phyloP scores from a whole-genome alignment of 2,113 vertebrate genomes.

The Emydocephalus ijimae region DNA sequence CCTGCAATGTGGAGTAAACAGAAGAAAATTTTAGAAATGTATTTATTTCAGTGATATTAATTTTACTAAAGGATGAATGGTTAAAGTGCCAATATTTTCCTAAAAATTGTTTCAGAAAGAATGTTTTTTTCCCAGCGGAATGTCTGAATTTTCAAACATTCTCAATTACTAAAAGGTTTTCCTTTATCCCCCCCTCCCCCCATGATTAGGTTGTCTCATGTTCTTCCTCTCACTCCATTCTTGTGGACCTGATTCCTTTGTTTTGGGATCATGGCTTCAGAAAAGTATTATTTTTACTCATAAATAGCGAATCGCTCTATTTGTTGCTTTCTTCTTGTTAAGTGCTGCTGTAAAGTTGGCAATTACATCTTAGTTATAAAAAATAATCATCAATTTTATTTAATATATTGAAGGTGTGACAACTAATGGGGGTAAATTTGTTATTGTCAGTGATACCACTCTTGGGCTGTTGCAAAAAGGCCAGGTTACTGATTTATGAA shows the following conservation, averaged over 20 bases:
- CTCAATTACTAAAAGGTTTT: background rate
- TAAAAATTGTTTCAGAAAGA: background rate
- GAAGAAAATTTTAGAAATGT: background rate
- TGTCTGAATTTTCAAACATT: background rate
- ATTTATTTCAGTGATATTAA: background rate
- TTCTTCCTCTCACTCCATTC: background rate
- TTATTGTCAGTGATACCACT: conserved; percentile 25
- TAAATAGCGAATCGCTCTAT: background rate
- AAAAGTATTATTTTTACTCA: background rate
- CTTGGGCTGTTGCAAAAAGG: background rate
- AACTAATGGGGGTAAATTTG: background rate
- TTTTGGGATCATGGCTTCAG: background rate
- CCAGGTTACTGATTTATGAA: background rate
- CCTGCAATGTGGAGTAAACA: background rate
- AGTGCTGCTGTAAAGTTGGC: background rate
- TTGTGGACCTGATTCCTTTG: background rate
- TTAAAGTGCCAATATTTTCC: background rate
- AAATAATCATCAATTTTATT: background rate
- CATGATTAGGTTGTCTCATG: background rate
- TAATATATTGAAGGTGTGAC: background rate
- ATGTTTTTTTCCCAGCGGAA: background rate
- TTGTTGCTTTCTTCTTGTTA: conserved; percentile 16
- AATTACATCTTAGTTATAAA: conserved; percentile 26
- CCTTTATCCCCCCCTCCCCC: too few species aligned
- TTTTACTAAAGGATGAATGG: background rate